phyloP scores from a whole-genome alignment of 2,113 vertebrate genomes.

The Sebastes schlegelii region DNA sequence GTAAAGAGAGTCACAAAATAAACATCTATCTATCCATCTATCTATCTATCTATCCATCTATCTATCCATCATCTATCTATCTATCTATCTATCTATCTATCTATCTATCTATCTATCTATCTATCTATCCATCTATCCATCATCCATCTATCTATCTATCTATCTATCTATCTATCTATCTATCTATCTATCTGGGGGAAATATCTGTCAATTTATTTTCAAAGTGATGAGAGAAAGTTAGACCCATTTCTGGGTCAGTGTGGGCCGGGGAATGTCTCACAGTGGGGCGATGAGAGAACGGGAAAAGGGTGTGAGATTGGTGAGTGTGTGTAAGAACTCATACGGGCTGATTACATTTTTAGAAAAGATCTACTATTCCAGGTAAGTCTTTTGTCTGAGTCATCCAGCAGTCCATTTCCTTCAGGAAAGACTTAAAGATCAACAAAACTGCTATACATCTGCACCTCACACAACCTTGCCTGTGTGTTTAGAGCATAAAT shows the following conservation, averaged over 20 bases:
- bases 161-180: constrained; percentile 44
- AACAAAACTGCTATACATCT: background rate
- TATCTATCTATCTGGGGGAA: constrained; percentile 22
- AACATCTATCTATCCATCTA: constrained; percentile 31
- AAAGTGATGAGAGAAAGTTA: constrained; percentile 60
- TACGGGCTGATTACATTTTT: constrained; percentile 28
- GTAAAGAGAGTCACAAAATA: constrained; percentile 35
- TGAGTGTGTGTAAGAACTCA: constrained; percentile 56
- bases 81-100: constrained; percentile 46
- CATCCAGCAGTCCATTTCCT: background rate
- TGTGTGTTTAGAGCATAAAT: background rate
- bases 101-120: constrained; percentile 37
- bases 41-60: constrained; percentile 42
- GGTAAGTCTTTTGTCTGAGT: constrained; percentile 11
- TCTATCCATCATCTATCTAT: constrained; percentile 39
- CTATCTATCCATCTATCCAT: constrained; percentile 27
- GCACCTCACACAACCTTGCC: background rate
- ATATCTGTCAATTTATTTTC: constrained; percentile 28
- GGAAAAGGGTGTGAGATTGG: constrained; percentile 54
- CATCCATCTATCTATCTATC: constrained; percentile 50
- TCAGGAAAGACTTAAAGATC: background rate
- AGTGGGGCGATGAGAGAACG: constrained; percentile 47
- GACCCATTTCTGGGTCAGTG: constrained; percentile 65
- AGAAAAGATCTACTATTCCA: background rate
- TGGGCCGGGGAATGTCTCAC: constrained; percentile 80